phyloP scores from a whole-genome alignment of 2,113 vertebrate genomes.

The Porphyrio hochstetteri region DNA sequence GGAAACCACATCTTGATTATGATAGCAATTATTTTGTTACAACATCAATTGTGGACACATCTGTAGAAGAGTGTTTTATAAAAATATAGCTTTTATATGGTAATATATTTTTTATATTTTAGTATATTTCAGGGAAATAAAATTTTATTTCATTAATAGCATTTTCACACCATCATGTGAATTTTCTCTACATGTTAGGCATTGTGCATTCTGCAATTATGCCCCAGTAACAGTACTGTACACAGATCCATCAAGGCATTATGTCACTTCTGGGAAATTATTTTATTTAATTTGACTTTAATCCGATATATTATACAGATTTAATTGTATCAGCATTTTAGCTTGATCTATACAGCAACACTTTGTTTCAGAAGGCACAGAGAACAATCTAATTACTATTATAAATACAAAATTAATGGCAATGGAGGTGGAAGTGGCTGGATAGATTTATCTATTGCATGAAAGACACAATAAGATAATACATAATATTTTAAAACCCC shows the following conservation, averaged over 20 bases:
- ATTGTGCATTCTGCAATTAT: not conserved
- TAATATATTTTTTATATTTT: not conserved
- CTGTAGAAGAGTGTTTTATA: not conserved
- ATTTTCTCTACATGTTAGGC: not conserved
- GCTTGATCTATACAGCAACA: not conserved
- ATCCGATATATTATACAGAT: not conserved
- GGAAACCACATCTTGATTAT: not conserved
- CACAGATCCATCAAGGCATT: not conserved
- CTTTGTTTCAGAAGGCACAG: conserved; percentile 3
- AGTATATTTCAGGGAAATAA: not conserved
- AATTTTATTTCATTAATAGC: not conserved
- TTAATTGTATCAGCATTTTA: not conserved
- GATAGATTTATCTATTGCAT: not conserved
- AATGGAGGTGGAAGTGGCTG: not conserved
- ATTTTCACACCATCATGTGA: not conserved
- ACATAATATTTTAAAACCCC: not conserved
- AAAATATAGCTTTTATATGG: not conserved
- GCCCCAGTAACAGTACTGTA: not conserved
- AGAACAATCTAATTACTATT: not conserved
- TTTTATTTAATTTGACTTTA: not conserved
- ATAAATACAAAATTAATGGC: not conserved
- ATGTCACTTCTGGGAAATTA: not conserved
- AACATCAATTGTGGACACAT: not conserved
- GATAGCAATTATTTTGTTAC: not conserved
- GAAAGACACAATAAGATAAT: not conserved